phyloP scores from a whole-genome alignment of 2,113 vertebrate genomes.

The Epinephelus moara region DNA sequence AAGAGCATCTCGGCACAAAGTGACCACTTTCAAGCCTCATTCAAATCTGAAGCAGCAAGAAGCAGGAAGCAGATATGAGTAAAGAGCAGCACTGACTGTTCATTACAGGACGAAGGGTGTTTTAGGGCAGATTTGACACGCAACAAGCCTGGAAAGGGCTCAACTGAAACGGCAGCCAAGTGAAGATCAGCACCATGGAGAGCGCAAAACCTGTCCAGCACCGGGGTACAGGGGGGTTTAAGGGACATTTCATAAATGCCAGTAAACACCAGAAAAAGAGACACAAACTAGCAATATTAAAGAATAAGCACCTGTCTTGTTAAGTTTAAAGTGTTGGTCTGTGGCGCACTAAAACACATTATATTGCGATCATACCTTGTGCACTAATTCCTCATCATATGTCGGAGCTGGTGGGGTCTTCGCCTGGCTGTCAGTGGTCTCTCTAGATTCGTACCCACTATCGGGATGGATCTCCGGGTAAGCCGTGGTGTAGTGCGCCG shows the following conservation, averaged over 20 bases:
- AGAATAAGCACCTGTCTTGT: too few relatives aligned
- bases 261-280: not conserved
- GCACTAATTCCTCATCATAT: constrained; percentile 85
- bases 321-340: not conserved
- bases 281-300: not conserved
- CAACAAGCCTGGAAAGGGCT: constrained; percentile 10
- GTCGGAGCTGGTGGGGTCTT: constrained; percentile 40
- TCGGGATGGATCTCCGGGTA: constrained; percentile 80
- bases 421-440: constrained; percentile 56
- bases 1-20: not conserved
- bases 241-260: not conserved
- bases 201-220: constrained; percentile 3
- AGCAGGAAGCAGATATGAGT: not conserved
- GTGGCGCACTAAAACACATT: not conserved
- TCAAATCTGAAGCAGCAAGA: not conserved
- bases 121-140: not conserved
- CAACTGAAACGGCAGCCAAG: constrained; percentile 4
- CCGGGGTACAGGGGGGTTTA: not conserved
- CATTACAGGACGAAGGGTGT: not conserved
- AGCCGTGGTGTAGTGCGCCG: constrained; percentile 68
- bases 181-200: constrained; percentile 63
- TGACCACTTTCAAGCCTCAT: not conserved
- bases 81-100: not conserved
- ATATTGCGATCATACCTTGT: constrained; percentile 80
- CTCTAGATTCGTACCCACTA: constrained; percentile 69